phyloP scores from a whole-genome alignment of 53 echinoderm and acorn worm genomes.

The Echinometra lucunter region DNA sequence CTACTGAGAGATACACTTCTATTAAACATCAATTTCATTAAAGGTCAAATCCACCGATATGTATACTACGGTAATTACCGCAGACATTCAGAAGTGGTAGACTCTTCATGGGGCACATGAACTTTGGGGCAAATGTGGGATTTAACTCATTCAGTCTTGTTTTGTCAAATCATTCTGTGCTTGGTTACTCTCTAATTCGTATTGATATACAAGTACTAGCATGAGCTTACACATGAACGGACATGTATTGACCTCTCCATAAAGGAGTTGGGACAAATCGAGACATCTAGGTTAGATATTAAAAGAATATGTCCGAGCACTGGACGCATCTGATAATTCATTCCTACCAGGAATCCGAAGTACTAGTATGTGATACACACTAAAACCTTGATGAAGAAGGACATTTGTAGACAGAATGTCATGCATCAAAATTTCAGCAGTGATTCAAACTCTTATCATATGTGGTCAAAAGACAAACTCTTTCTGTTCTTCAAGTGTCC shows the following conservation, averaged over 20 bases:
- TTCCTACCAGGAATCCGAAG: too few species aligned
- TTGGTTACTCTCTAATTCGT: too few species aligned
- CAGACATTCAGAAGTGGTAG: neutral
- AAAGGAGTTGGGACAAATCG: neutral
- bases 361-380: too few species aligned
- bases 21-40: slow-evolving; percentile 21
- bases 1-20: slow-evolving; percentile 6
- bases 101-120: neutral
- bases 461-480: too few species aligned
- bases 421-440: too few species aligned
- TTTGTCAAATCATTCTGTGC: neutral
- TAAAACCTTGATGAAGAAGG: too few species aligned
- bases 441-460: too few species aligned
- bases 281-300: too few species aligned
- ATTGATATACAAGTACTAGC: neutral
- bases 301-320: too few species aligned
- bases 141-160: neutral
- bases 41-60: slow-evolving; percentile 34
- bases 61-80: neutral
- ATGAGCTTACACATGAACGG: neutral
- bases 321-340: too few species aligned
- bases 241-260: neutral
- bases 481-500: too few species aligned
- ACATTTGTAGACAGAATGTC: too few species aligned
- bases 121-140: slow-evolving; percentile 11